phyloP scores from a whole-genome alignment of 2,113 vertebrate genomes.

The Otolemur garnettii region DNA sequence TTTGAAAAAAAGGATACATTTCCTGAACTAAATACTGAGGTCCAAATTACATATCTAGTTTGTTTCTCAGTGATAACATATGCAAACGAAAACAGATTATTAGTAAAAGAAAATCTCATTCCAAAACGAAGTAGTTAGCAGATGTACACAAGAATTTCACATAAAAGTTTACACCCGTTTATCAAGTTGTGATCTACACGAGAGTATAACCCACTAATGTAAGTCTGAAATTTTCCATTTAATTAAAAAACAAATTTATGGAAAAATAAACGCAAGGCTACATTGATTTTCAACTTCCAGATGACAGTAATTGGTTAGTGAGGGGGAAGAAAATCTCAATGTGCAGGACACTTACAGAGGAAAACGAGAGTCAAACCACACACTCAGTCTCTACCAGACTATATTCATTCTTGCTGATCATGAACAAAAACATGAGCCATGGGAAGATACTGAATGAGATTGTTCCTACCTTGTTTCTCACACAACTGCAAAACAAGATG shows the following conservation, averaged over 20 bases:
- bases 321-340: constrained; percentile 6
- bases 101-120: constrained; percentile 59
- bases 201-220: background rate
- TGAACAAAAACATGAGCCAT: constrained; percentile 67
- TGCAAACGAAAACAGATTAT: constrained; percentile 19
- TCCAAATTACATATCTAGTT: background rate
- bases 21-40: constrained; percentile 11
- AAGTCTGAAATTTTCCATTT: constrained; percentile 39
- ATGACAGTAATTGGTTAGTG: constrained; percentile 47
- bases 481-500: background rate
- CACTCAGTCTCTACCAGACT: constrained; percentile 79
- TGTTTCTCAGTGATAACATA: constrained; percentile 20
- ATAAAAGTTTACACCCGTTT: background rate
- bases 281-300: constrained; percentile 74
- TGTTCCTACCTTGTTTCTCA: background rate
- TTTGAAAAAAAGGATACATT: background rate
- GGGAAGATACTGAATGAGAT: constrained; percentile 73
- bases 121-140: background rate
- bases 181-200: constrained; percentile 14
- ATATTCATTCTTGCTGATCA: constrained; percentile 73
- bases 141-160: constrained; percentile 34
- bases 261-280: background rate
- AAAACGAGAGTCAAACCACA: constrained; percentile 51
- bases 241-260: constrained; percentile 60
- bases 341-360: constrained; percentile 72